phyloP scores from a whole-genome alignment of 2,888 invertebrate genomes.

The Rhabditoides inermis region DNA sequence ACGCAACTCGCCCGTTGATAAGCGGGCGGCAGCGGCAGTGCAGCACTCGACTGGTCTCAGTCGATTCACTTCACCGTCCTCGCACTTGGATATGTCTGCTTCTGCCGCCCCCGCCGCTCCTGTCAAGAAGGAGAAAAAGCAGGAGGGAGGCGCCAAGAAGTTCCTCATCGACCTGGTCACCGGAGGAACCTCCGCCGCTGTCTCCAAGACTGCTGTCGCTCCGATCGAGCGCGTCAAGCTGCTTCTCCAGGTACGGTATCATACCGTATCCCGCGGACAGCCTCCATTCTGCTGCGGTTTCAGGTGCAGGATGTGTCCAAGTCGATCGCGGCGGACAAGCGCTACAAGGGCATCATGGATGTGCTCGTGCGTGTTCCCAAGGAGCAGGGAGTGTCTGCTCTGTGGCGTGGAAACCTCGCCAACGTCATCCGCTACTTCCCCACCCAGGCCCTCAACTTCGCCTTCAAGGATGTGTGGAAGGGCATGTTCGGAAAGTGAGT shows the following conservation, averaged over 20 bases:
- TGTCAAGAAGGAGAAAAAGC: too few species aligned
- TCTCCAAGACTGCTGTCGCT: slow-evolving; percentile 85
- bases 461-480: slow-evolving; percentile 65
- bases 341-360: slow-evolving; percentile 39
- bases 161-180: slow-evolving; percentile 27
- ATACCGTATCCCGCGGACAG: too few species aligned
- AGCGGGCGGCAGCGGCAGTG: too few species aligned
- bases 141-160: too few species aligned
- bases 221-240: slow-evolving; percentile 90
- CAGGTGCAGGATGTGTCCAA: slow-evolving; percentile 35
- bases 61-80: too few species aligned
- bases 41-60: too few species aligned
- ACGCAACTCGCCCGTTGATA: too few species aligned
- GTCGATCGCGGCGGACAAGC: slow-evolving; percentile 28
- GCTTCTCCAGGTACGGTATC: slow-evolving; percentile 70
- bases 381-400: slow-evolving; percentile 23
- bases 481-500: slow-evolving; percentile 18
- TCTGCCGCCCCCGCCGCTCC: too few species aligned
- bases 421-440: slow-evolving; percentile 67
- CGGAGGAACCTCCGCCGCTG: slow-evolving; percentile 63
- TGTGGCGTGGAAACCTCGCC: slow-evolving; percentile 36
- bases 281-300: too few species aligned
- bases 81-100: too few species aligned
- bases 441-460: slow-evolving; percentile 84
- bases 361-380: slow-evolving; percentile 35